These are phyloP conservation scores for Pogonognathellus flavescens DNA, from an alignment of 1,140 invertebrate genomes.

Conservation along the genomic window DNA sequence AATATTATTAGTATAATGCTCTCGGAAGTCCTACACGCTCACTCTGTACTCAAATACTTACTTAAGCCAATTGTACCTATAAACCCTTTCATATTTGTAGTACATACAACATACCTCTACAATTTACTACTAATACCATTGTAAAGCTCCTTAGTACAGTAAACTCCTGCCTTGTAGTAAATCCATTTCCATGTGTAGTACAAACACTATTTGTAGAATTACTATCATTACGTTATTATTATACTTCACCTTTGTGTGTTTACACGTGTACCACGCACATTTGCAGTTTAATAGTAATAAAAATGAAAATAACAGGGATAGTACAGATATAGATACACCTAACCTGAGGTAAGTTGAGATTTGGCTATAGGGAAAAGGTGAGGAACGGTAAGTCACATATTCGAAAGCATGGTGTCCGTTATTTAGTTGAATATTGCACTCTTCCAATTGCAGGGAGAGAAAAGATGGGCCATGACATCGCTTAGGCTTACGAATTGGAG, in stretches of 20 bases:
- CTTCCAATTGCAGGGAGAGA: neutral
- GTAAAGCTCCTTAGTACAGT: no score
- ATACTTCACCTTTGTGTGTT: no score
- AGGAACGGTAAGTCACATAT: neutral
- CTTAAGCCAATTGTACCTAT: neutral
- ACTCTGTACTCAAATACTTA: neutral
- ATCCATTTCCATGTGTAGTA: no score
- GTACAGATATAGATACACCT: no score
- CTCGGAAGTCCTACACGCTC: neutral
- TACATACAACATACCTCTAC: no score
- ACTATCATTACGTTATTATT: no score
- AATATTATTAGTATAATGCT: slow-evolving; percentile 1
- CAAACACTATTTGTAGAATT: no score
- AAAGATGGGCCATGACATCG: neutral
- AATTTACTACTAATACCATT: no score
- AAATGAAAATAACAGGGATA: neutral
- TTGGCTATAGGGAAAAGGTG: neutral
- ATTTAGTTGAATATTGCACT: slow-evolving; percentile 19
- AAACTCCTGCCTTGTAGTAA: no score
- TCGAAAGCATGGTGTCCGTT: neutral
- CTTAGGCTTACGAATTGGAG: no score
- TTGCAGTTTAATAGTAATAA: no score
- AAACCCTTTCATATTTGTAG: neutral
- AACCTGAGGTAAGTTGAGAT: neutral
- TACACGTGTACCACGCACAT: no score